Evolutionary conservation across 2,888 invertebrate species (phyloP).

Genomic region (Cyrtodaria siliqua): DNA sequence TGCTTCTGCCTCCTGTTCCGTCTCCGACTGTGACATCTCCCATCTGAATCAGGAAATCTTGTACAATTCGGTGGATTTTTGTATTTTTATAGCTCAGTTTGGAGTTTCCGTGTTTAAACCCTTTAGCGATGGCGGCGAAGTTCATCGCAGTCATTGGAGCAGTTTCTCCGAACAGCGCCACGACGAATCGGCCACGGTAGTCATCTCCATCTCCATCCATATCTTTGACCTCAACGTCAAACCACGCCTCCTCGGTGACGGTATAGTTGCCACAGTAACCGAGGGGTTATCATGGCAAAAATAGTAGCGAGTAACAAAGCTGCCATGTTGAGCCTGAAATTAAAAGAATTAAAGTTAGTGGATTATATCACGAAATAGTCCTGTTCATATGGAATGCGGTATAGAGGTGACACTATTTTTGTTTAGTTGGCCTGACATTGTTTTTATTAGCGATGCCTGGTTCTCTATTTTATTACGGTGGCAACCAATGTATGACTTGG

Average conservation of each 20-base stretch:
- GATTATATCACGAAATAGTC: too few relatives aligned
- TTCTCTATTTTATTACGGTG: too few relatives aligned
- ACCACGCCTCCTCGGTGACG: constrained; percentile 82
- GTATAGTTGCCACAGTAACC: constrained; percentile 74
- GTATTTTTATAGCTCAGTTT: constrained; percentile 81
- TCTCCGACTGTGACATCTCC: constrained; percentile 85
- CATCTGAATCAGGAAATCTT: constrained; percentile 85
- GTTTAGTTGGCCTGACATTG: too few relatives aligned
- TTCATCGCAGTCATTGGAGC: constrained; percentile 85
- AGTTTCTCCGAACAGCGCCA: constrained; percentile 84
- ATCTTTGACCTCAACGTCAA: constrained; percentile 83
- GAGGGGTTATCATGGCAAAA: constrained; percentile 46
- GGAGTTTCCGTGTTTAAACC: constrained; percentile 80
- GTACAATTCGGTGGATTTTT: constrained; percentile 84
- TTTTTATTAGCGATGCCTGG: too few relatives aligned
- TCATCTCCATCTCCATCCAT: constrained; percentile 81
- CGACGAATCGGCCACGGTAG: constrained; percentile 77
- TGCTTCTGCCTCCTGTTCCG: constrained; percentile 85
- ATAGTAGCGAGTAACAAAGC: constrained; percentile 43
- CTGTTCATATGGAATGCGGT: too few relatives aligned
- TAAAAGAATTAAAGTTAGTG: too few relatives aligned
- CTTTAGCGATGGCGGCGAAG: constrained; percentile 82
- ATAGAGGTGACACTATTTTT: too few relatives aligned
- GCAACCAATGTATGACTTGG: too few relatives aligned
- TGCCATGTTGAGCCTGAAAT: constrained; percentile 34